These are phyloP conservation scores for Urocitellus parryii DNA, from an alignment of 2,113 vertebrate species.

Conservation along the genomic window DNA sequence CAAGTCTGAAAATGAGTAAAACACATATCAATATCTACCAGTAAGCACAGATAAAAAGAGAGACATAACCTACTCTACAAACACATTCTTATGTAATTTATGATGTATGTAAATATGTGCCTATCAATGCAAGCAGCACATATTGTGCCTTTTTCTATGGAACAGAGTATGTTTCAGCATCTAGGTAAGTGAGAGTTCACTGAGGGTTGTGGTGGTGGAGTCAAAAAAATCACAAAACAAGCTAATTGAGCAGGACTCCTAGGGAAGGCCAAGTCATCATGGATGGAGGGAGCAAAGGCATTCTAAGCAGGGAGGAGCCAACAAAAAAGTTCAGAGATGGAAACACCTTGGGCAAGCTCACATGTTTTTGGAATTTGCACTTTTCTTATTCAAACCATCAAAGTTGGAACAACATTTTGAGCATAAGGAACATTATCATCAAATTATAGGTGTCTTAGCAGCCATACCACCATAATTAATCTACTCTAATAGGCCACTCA, in stretches of 20 bases:
- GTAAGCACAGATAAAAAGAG: neutral
- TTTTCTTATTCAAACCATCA: constrained; percentile 50
- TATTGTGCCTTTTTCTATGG: neutral
- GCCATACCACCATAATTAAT: constrained; percentile 62
- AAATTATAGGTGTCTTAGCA: constrained; percentile 71
- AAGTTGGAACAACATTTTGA: constrained; percentile 75
- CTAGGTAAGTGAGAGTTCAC: neutral
- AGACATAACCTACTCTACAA: neutral
- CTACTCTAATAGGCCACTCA: constrained; percentile 67
- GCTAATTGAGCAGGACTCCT: neutral
- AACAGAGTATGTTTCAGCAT: neutral
- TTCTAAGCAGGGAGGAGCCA: neutral
- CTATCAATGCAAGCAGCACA: neutral
- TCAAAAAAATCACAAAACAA: neutral
- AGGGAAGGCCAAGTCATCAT: neutral
- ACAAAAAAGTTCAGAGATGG: neutral
- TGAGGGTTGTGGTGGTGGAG: neutral
- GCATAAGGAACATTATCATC: constrained; percentile 66
- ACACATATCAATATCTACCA: neutral
- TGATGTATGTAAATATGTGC: neutral
- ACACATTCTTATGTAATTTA: neutral
- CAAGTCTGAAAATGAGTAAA: neutral
- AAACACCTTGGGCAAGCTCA: neutral
- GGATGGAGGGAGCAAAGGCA: neutral
- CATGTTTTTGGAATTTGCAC: neutral